Conservation (phyloP, 2,113 vertebrate species). For the Leptocoma aspasia region DNA sequence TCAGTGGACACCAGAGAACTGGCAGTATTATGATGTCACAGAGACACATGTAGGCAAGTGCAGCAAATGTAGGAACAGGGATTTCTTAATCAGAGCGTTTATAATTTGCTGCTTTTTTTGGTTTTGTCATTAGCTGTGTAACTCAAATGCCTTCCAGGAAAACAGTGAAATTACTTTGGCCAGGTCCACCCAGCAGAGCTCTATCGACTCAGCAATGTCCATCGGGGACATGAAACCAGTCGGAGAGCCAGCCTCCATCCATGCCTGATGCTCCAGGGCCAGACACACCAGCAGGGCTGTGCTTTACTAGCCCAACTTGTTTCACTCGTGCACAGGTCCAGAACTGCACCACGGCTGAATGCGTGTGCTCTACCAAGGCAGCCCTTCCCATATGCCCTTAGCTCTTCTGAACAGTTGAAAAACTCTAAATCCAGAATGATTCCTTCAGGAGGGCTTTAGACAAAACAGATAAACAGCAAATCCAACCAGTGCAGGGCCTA, state of each 20-base stretch:
- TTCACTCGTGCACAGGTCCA: neutral
- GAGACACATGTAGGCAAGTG: neutral
- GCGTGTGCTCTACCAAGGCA: fast-evolving
- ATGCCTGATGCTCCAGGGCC: fast-evolving
- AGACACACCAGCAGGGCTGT: neutral
- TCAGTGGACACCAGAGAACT: neutral
- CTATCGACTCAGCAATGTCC: neutral
- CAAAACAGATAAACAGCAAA: neutral
- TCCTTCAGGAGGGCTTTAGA: neutral
- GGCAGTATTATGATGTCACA: neutral
- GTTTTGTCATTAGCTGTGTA: neutral
- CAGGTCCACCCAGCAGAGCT: neutral
- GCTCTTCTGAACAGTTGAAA: neutral
- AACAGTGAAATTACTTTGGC: fast-evolving
- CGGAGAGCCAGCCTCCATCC: fast-evolving
- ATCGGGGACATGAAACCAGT: fast-evolving
- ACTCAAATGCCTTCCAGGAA: neutral
- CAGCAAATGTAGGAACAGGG: neutral
- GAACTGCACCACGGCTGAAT: neutral
- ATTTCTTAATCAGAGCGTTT: neutral
- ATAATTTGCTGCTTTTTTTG: neutral
- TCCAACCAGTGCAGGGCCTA: neutral
- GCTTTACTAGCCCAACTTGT: neutral
- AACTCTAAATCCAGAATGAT: neutral
- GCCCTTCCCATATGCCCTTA: neutral